Percentiles rank a stretch among this genome's conserved stretches.
phyloP scores from a whole-genome alignment of 1,140 invertebrate genomes.

The Tetragonula clypearis region DNA sequence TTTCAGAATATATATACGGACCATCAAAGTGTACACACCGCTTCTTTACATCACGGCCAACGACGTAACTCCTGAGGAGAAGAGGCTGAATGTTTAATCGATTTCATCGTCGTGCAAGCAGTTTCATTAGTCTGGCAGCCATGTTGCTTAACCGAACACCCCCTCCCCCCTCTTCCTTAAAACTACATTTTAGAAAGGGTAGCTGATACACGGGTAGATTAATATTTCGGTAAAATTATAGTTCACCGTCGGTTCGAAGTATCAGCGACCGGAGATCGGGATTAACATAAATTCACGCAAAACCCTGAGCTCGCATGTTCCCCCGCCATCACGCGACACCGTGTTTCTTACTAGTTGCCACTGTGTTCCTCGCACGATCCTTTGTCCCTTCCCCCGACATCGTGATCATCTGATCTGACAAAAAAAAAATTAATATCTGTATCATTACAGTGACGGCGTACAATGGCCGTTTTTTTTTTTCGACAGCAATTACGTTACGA shows the following conservation, averaged over 20 bases:
- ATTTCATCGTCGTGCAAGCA: constrained; percentile 13
- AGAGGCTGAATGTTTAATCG: constrained; percentile 26
- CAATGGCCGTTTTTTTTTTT: neutral
- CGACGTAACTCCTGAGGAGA: neutral
- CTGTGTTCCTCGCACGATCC: neutral
- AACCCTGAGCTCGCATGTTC: neutral
- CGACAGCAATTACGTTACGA: neutral
- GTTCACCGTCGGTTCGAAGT: constrained; percentile 5
- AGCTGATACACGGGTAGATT: neutral
- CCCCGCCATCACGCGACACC: neutral
- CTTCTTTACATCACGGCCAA: neutral
- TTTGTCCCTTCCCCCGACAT: neutral
- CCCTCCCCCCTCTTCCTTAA: neutral
- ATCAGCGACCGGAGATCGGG: neutral
- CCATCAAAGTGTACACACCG: neutral
- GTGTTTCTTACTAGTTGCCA: neutral
- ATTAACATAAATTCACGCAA: constrained; percentile 44
- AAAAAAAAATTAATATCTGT: constrained; percentile 14
- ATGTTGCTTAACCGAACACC: neutral
- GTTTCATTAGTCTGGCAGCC: constrained; percentile 16
- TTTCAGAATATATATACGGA: neutral
- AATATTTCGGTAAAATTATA: constrained; percentile 33
- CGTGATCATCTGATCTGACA: constrained; percentile 3
- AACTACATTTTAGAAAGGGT: neutral
- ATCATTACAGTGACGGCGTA: neutral